Evolutionary conservation across 64 coral and sea anemone genomes (phyloP), one percentile per base, ranked within the genome.

Genomic region (Trachythela sp.): DNA sequence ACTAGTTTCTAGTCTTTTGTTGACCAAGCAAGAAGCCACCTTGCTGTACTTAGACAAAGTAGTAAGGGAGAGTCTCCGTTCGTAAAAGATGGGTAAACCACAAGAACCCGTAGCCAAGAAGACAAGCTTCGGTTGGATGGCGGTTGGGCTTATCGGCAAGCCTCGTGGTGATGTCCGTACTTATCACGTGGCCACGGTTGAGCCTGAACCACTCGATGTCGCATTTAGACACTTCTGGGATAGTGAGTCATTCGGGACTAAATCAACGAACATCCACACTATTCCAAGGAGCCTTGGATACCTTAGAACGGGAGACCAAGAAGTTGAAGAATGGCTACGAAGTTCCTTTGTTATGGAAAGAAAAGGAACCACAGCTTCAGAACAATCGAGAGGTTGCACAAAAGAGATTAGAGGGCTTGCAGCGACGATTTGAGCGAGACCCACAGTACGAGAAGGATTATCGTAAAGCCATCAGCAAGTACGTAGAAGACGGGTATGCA

Each of bases 281-380:
- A 72, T 35, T 24, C 68, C 33, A 72, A 72, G 29, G 68, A 35
- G 68, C 68, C 1, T 11, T 72, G 11, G 33, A 1, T 26, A 72
- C 26, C 24, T 72, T 72, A 26, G 17, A 35, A 10, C 3, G 9
- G 9, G 68, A 35, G 29, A 72, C 33, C 24, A 29, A 72, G 26
- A 72, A 72, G 26, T 26, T 72, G 26, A 26, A 72, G 10, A 26
- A 27, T 10, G 68, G 68, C 17, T 72, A 72, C 33, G 68, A 72
- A 72, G 68, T 72, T 35, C 68, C 68, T 22, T 72, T 72, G 68
- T 72, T 72, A 26, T 72, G 68, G 68, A 72, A 72, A 26, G 68
- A 72, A 72, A 26, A 35, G 10, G 1, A 72, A 72, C 68, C 68
- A n/a, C 17, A 72, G 10, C 24, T 72, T 14, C 17, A 27, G 1